Percentiles rank a stretch among this genome's conserved stretches.
phyloP scores from a whole-genome alignment of 2,888 invertebrate species.

The Oscheius sp. region DNA sequence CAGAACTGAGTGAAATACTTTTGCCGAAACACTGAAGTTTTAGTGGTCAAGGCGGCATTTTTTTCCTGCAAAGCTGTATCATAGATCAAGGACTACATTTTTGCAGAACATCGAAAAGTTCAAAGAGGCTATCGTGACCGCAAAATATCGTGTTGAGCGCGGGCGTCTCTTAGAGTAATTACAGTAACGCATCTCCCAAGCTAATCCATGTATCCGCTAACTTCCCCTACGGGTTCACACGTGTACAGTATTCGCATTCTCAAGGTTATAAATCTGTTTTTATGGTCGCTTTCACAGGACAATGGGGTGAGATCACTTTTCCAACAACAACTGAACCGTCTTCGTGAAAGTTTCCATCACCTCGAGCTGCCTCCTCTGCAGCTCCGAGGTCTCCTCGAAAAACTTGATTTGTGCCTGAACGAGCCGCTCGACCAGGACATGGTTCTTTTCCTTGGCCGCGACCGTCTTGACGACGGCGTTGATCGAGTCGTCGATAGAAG shows the following conservation, averaged over 20 bases:
- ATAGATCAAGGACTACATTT: no score
- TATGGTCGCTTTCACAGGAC: not conserved
- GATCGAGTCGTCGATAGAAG: constrained; percentile 1
- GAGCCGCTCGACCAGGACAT: not conserved
- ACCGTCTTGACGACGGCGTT: not conserved
- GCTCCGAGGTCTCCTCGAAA: not conserved
- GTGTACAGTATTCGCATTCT: constrained; percentile 17
- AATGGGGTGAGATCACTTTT: not conserved
- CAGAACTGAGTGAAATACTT: no score
- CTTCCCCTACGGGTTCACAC: constrained; percentile 13
- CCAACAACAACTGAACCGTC: constrained; percentile 3
- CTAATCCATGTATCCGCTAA: no score
- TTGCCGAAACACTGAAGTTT: no score
- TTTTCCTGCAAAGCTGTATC: no score
- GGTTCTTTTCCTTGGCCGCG: not conserved
- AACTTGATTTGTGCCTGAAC: not conserved
- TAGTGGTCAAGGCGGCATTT: no score
- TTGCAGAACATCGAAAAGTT: no score
- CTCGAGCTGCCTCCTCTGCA: constrained; percentile 8
- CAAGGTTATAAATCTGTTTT: constrained; percentile 22
- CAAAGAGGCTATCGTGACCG: no score
- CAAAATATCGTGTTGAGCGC: no score
- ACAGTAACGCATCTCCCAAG: no score
- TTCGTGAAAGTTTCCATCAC: constrained; percentile 6
- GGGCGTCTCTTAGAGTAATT: no score